phyloP scores from a whole-genome alignment of 2,797 vertebrate genomes.

The Acrossocheilus fasciatus region DNA sequence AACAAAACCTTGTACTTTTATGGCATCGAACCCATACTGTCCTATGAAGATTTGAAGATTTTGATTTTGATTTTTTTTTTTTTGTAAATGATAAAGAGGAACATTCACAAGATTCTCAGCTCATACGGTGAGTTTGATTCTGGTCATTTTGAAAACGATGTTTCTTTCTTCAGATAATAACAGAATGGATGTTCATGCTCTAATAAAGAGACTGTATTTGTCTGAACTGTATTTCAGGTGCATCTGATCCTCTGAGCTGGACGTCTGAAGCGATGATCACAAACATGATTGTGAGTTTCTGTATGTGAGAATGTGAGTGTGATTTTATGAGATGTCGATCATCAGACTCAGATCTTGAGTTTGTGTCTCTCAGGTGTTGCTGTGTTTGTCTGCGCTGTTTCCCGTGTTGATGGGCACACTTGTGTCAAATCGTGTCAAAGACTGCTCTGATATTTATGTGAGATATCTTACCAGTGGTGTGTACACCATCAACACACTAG shows the following conservation, averaged over 20 bases:
- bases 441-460: not conserved
- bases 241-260: too few relatives aligned
- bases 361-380: not conserved
- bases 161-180: not conserved
- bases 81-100: not conserved
- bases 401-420: not conserved
- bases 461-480: not conserved
- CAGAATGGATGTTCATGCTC: not conserved
- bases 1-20: too few relatives aligned
- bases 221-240: too few relatives aligned
- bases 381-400: not conserved
- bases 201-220: too few relatives aligned
- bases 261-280: too few relatives aligned
- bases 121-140: not conserved
- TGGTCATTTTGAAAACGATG: not conserved
- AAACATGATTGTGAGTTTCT: too few relatives aligned
- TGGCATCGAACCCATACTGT: too few relatives aligned
- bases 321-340: too few relatives aligned
- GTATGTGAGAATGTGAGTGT: too few relatives aligned
- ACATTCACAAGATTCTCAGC: not conserved
- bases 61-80: not conserved
- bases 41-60: not conserved
- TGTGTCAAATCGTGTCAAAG: not conserved
- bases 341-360: too few relatives aligned
- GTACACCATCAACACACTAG: not conserved